phyloP scores from a whole-genome alignment of 2,113 vertebrate genomes.

The Silurus glanis region DNA sequence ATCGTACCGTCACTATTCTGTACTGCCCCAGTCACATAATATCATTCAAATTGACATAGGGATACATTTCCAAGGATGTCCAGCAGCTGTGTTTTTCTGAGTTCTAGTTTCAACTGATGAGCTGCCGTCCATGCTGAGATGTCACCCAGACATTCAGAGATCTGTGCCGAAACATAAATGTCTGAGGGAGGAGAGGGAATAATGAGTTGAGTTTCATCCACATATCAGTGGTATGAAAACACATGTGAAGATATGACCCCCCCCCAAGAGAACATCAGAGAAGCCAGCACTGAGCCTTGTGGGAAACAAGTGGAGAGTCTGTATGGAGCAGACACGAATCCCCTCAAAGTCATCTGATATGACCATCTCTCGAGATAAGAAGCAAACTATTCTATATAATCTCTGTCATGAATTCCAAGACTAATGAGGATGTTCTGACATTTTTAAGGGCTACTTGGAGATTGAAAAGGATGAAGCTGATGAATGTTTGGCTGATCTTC shows the following conservation, averaged over 20 bases:
- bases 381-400: neutral
- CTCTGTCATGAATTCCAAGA: neutral
- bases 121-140: neutral
- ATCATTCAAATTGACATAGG: no score
- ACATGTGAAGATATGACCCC: neutral
- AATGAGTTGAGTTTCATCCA: neutral
- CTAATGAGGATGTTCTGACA: neutral
- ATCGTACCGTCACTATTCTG: no score
- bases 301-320: neutral
- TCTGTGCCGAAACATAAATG: neutral
- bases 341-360: neutral
- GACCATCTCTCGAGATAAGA: neutral
- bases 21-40: no score
- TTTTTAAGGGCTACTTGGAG: neutral
- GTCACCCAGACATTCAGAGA: neutral
- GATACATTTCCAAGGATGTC: constrained; percentile 3
- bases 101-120: constrained; percentile 6
- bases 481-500: neutral
- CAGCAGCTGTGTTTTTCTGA: constrained; percentile 7
- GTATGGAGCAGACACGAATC: neutral
- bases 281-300: neutral
- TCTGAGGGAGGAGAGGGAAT: neutral
- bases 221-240: neutral
- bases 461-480: neutral
- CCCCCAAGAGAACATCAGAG: neutral